phyloP scores from a whole-genome alignment of 2,113 vertebrate genomes.

The Sprattus sprattus region DNA sequence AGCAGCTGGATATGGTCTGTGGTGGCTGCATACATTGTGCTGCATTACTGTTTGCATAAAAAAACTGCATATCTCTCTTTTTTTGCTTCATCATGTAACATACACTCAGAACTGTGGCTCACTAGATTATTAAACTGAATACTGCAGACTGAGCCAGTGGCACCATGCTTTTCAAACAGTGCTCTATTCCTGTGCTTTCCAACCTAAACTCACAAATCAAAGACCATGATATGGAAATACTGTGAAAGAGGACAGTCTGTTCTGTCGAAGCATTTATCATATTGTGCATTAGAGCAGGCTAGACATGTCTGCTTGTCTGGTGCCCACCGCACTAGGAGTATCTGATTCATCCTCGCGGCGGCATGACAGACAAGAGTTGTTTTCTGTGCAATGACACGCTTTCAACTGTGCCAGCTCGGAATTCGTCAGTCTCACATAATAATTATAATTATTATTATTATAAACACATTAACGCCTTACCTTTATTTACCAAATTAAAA shows the following conservation, averaged over 20 bases:
- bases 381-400: not conserved
- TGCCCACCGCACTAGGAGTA: not conserved
- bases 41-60: not conserved
- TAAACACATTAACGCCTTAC: not conserved
- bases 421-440: not conserved
- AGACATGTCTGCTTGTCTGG: not conserved
- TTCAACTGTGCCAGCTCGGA: not conserved
- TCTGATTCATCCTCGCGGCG: not conserved
- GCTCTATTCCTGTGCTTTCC: too few relatives aligned
- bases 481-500: too few relatives aligned
- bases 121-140: not conserved
- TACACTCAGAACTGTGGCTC: too few relatives aligned
- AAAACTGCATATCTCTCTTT: not conserved
- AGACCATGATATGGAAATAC: not conserved
- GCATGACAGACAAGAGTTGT: not conserved
- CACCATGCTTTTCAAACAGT: not conserved
- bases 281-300: not conserved
- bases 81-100: too few relatives aligned
- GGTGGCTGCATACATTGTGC: not conserved
- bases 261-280: not conserved
- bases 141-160: not conserved
- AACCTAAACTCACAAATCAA: not conserved
- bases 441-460: slow-evolving; percentile 3
- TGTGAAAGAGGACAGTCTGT: not conserved
- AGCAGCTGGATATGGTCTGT: too few relatives aligned